Base-by-base conservation (phyloP, 2,113 vertebrate species). In the Myocastor coypus region DNA sequence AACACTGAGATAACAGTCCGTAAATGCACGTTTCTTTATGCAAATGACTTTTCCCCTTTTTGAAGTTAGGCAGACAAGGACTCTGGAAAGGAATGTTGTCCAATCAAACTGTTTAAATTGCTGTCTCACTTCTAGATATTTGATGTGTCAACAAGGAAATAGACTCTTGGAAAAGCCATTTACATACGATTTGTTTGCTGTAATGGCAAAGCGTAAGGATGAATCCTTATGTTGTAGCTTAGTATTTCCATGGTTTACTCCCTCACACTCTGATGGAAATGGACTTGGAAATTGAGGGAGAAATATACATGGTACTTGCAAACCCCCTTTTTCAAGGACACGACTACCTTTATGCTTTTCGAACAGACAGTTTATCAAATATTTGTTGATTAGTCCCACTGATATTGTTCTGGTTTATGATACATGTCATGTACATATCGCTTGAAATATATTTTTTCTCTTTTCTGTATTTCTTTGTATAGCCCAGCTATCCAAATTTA, bases 351-450 rank as follows among this genome's bases (percentile, higher is more conserved):
- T 93, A 24, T 92, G 4, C 28, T 64, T 92, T 85, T 89, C 57
- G 37, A 77, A 28, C 4, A 92, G 73, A 75, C 93, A 84, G 83
- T 83, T 93, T 89, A 50, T 42, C 40, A 63, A 22, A 55, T 85
- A 3, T 82, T 83, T 89, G 59, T 71, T 46, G 22, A 87, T 81
- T 81, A 75, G 59, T 84, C 40, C n/a, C 30, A 92, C 50, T 84
- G 7, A 55, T 77, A 6, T 57, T 71, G 9, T 63, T 24, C 32
- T 89, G 28, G 92, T 75, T 89, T 83, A 46, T 75, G 82, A 87
- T 0, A 66, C 28, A 52, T 78, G 34, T 63, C 22, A n/a, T 61
- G 3, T 75, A 89, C 84, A 59, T 66, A 42, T 12, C 91, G 16
- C 78, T 83, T 89, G 57, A 92, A 81, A 83, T 50, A 57, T 34